Evolutionary conservation across 1,140 invertebrate genomes (phyloP).

Genomic region (Eulimnadia texana): DNA sequence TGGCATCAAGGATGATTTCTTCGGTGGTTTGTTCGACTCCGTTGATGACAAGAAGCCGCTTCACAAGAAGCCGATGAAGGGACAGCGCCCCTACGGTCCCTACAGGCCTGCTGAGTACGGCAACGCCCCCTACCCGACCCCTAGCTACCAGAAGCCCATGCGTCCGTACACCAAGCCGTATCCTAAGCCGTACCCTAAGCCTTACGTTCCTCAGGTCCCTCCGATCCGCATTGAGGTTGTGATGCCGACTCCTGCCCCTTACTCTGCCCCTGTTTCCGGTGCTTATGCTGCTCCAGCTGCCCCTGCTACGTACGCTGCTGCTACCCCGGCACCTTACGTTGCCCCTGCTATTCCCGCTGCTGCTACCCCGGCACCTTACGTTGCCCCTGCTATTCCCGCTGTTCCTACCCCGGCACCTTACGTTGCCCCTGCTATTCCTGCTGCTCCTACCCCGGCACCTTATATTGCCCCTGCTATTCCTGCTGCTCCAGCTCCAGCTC

Average conservation of each 20-base stretch:
- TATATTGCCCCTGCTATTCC: no score
- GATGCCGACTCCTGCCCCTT: neutral
- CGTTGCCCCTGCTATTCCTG: neutral
- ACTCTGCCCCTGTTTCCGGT: no score
- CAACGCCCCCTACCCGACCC: neutral
- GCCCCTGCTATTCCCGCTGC: neutral
- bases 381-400: neutral
- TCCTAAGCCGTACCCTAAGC: neutral
- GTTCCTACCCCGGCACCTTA: neutral
- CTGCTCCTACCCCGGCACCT: no score
- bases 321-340: neutral
- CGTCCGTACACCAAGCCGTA: neutral
- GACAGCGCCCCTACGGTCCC: neutral
- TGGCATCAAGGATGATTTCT: neutral
- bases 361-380: neutral
- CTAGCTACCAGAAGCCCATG: neutral
- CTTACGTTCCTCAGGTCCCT: neutral
- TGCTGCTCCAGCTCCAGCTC: no score
- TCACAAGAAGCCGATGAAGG: neutral
- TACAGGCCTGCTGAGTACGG: neutral
- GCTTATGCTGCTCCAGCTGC: neutral
- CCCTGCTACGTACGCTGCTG: neutral
- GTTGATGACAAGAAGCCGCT: neutral
- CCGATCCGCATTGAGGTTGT: neutral
- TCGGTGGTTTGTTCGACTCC: neutral